Evolutionary conservation across 35 echinoderm and acorn worm species (phyloP).

Genomic region (Lytechinus pictus): DNA sequence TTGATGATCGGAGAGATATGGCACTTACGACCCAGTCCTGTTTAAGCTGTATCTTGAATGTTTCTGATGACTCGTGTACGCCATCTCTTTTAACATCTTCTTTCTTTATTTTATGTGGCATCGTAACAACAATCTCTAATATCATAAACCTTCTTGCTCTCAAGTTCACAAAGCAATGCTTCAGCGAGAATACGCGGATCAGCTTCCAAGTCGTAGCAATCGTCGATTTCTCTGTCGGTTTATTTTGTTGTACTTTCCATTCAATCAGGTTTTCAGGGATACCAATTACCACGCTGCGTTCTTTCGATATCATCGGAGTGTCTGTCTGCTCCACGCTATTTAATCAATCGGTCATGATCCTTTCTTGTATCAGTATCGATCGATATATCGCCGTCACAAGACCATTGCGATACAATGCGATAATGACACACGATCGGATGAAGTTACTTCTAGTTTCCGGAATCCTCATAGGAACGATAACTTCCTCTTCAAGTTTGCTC

Average conservation of each 20-base stretch:
- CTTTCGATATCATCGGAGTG: constrained; percentile 50
- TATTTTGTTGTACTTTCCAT: constrained; percentile 44
- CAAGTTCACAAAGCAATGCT: background rate
- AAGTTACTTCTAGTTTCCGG: background rate
- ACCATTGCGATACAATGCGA: constrained; percentile 47
- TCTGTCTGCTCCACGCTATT: constrained; percentile 16
- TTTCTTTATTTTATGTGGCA: background rate
- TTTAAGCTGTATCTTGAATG: background rate
- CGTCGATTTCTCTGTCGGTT: constrained; percentile 9
- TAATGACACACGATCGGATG: constrained; percentile 46
- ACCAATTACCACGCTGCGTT: background rate
- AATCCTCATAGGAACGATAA: constrained; percentile 35
- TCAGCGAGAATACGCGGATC: constrained; percentile 28
- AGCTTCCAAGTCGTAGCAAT: constrained; percentile 3
- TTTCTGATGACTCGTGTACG: background rate
- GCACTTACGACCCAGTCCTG: no score
- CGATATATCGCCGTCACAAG: constrained; percentile 65
- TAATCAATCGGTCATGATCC: constrained; percentile 45
- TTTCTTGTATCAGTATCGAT: constrained; percentile 61
- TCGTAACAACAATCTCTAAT: background rate
- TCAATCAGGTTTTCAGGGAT: background rate
- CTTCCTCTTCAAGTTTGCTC: background rate
- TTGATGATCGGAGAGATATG: no score
- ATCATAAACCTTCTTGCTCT: constrained; percentile 27
- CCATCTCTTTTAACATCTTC: background rate